Evolutionary conservation across 1,140 invertebrate genomes (phyloP).

Genomic region (Anastrepha ludens): DNA sequence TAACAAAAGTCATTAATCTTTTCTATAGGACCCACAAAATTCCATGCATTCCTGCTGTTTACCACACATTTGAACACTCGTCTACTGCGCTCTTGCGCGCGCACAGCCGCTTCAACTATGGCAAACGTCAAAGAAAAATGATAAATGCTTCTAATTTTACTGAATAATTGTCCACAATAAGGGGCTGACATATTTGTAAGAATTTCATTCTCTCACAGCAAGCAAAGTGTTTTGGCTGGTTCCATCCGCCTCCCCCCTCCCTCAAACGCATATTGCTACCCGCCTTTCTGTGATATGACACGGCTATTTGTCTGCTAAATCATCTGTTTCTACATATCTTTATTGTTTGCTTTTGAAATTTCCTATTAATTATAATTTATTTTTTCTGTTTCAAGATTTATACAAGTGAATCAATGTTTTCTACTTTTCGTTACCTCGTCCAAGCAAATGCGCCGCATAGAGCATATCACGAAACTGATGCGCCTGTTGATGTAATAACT

Average conservation of each 20-base stretch:
- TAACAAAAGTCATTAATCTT: not conserved
- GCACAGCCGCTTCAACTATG: not conserved
- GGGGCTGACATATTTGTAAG: conserved; percentile 2
- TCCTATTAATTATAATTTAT: not conserved
- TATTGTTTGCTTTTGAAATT: not conserved
- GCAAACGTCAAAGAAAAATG: conserved; percentile 1
- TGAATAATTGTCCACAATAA: conserved; percentile 31
- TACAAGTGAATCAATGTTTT: conserved; percentile 32
- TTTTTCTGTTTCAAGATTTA: not conserved
- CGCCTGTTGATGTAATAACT: conserved; percentile 71
- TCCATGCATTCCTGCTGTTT: conserved; percentile 2
- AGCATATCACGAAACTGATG: conserved; percentile 73
- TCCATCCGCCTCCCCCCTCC: too few species aligned
- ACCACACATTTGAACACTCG: not conserved
- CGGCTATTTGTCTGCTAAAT: not conserved
- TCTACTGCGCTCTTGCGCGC: not conserved
- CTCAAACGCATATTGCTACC: not conserved
- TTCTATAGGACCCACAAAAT: not conserved
- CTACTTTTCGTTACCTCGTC: conserved; percentile 66
- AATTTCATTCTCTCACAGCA: not conserved
- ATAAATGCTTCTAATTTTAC: conserved; percentile 26
- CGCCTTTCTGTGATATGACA: not conserved
- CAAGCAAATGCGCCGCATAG: conserved; percentile 72
- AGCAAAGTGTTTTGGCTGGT: not conserved
- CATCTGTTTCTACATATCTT: not conserved